Evolutionary conservation across 2,113 vertebrate species (phyloP).

Genomic region (Isurus oxyrinchus): DNA sequence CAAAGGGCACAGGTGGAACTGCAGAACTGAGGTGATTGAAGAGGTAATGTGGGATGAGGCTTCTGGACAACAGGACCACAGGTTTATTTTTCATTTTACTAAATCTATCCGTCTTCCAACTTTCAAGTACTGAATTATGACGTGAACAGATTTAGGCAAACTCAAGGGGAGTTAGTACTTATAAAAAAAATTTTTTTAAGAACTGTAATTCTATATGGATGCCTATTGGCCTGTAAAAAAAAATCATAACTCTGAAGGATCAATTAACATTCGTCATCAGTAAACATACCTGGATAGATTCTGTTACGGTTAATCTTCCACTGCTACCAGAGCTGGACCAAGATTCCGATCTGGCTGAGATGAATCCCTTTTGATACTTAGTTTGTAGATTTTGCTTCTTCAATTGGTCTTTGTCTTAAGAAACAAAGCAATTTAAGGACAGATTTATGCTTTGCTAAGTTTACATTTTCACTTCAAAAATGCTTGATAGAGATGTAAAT

Average conservation of each 20-base stretch:
- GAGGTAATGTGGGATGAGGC: neutral
- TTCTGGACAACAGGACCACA: neutral
- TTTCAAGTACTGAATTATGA: neutral
- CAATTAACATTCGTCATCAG: slow-evolving; percentile 22
- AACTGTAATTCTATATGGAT: neutral
- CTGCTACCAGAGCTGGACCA: slow-evolving; percentile 52
- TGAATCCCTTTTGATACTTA: slow-evolving; percentile 55
- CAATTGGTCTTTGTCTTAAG: slow-evolving; percentile 77
- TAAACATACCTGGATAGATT: slow-evolving; percentile 59
- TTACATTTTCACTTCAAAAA: slow-evolving; percentile 3
- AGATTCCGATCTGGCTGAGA: slow-evolving; percentile 50
- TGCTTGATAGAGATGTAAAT: neutral
- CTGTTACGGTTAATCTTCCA: slow-evolving; percentile 48
- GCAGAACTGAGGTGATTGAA: neutral
- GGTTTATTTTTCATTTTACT: neutral
- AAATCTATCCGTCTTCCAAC: slow-evolving; percentile 19
- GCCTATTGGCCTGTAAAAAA: neutral
- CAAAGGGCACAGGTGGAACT: neutral
- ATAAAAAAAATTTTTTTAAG: neutral
- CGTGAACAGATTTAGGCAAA: neutral
- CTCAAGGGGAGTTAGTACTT: neutral
- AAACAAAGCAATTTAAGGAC: neutral
- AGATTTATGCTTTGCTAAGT: neutral
- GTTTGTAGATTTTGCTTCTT: slow-evolving; percentile 66
- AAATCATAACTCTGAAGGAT: slow-evolving; percentile 13